These are phyloP conservation scores for Drosophila dives DNA, from an alignment of 2,888 invertebrate species.

Conservation along the genomic window DNA sequence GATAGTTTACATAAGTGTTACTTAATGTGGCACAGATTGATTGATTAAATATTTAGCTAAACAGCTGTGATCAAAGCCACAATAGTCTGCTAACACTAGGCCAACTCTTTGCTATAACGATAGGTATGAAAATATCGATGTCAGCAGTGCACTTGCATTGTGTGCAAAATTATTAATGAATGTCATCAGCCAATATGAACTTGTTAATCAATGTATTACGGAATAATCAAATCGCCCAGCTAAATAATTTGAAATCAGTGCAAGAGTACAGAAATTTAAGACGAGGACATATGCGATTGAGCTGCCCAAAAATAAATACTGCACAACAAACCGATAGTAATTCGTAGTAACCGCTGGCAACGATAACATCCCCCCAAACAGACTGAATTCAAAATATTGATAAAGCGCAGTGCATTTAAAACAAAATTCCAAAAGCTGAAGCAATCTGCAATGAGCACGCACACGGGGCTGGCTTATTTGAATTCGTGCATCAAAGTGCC, in stretches of 20 bases:
- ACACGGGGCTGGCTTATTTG: constrained; percentile 88
- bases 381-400: constrained; percentile 60
- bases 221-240: background rate
- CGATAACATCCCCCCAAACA: constrained; percentile 46
- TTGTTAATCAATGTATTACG: background rate
- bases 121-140: background rate
- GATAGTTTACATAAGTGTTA: background rate
- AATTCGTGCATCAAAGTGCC: constrained; percentile 91
- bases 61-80: background rate
- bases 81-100: background rate
- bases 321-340: constrained; percentile 52
- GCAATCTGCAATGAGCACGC: constrained; percentile 84
- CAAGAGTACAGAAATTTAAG: background rate
- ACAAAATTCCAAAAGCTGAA: background rate
- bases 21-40: background rate
- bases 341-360: constrained; percentile 62
- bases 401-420: constrained; percentile 58
- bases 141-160: background rate
- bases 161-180: background rate
- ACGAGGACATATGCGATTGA: constrained; percentile 49
- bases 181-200: background rate
- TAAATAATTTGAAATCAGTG: background rate
- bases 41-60: no score
- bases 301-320: constrained; percentile 54
- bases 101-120: background rate